Base-by-base conservation (phyloP, 2,113 vertebrate genomes). In the Terrapene triunguis region DNA sequence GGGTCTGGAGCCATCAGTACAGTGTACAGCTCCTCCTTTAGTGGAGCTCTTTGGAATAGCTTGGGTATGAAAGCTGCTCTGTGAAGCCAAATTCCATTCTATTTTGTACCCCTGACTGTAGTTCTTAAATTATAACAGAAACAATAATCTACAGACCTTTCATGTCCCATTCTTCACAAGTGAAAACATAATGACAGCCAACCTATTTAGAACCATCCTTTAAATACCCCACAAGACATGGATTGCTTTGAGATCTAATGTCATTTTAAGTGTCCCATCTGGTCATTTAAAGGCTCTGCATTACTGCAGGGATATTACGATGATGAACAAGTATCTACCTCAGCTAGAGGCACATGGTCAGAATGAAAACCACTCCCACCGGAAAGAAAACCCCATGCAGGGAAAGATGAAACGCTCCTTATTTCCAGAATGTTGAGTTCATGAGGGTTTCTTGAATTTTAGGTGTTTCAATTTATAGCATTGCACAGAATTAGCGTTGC, bases 201-300 rank as follows among this genome's bases (percentile, higher is more conserved):
- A 7, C 44, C 32, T 47, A 51, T 42, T 84, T 65, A 50, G 42
- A 65, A 35, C 16, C 24, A 14, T 84, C 29, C 54, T 65, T 87
- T 96, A 96, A 96, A 92, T 94, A 92, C 93, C 88, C 82, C 94
- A 94, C 93, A 89, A 88, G 91, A 87, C 91, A 97, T 92, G 96
- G 96, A 97, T 95, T 97, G 95, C 96, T 97, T 48, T 89, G 0
- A 95, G 95, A 96, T 97, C 97, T 96, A 96, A 96, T 94, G 96
- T 93, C 78, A 82, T 94, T 97, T 97, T 97, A 93, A 97, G 96
- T 97, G 48, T 93, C 91, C 95, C 95, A 96, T 96, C 96, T 97
- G 96, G 97, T 82, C 96, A 94, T 97, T 96, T 96, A 96, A 97
- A 96, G 97, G 92, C 88, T 96, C 92, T 95, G 93, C 94, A 95